Conservation (phyloP, 2,113 vertebrate species). For the Ornithorhynchus anatinus region DNA sequence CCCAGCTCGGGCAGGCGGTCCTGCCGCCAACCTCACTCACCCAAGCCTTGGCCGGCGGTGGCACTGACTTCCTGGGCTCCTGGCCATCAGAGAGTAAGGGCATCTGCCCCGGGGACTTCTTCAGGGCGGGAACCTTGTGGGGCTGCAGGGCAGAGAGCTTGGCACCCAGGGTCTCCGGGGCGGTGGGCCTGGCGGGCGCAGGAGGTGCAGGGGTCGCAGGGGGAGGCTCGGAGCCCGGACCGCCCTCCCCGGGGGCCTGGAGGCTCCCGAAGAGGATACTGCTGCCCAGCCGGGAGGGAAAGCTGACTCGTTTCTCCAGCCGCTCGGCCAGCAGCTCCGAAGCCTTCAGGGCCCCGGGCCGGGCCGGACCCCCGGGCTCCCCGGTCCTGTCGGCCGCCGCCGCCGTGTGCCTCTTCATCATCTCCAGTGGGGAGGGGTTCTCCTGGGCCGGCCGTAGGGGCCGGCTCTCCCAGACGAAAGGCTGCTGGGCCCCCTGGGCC, state of each 20-base stretch:
- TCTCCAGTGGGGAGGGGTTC: slow-evolving; percentile 38
- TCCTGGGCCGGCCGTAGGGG: neutral
- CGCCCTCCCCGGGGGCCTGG: slow-evolving; percentile 16
- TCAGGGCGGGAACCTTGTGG: neutral
- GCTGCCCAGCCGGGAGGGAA: slow-evolving; percentile 82
- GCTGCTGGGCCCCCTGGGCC: neutral
- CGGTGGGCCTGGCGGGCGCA: neutral
- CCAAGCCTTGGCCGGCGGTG: slow-evolving; percentile 50
- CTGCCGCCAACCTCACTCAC: slow-evolving; percentile 74
- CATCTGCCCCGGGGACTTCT: slow-evolving; percentile 10
- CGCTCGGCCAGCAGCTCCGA: slow-evolving; percentile 7
- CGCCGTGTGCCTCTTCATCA: slow-evolving; percentile 61
- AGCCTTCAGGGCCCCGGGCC: too few relatives aligned
- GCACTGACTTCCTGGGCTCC: neutral
- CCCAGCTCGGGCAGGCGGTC: neutral
- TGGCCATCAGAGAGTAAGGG: neutral
- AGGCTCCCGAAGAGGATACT: slow-evolving; percentile 81
- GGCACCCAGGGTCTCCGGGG: slow-evolving; percentile 12
- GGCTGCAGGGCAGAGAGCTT: slow-evolving; percentile 4
- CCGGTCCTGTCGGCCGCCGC: neutral
- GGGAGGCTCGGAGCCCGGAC: too few relatives aligned
- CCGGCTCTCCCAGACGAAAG: neutral
- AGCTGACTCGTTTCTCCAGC: slow-evolving; percentile 2
- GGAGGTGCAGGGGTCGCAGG: neutral
- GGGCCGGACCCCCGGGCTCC: too few relatives aligned